Percentiles rank a stretch among this genome's conserved stretches.
phyloP scores from a whole-genome alignment of 2,113 vertebrate genomes.

The Anser cygnoides region DNA sequence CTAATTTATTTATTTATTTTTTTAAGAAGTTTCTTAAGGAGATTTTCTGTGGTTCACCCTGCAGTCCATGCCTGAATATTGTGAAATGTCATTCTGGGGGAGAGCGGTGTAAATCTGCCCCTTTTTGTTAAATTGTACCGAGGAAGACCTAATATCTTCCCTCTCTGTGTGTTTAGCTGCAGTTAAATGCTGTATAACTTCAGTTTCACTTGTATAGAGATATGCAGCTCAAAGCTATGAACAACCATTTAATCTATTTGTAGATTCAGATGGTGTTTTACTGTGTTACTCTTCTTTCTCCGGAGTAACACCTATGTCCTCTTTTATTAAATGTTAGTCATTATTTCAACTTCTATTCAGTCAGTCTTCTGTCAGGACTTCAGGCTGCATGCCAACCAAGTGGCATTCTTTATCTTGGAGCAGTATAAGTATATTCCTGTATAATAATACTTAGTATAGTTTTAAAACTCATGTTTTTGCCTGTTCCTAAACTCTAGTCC shows the following conservation, averaged over 20 bases:
- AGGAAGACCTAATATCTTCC: neutral
- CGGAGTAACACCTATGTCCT: neutral
- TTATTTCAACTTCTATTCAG: neutral
- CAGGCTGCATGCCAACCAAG: neutral
- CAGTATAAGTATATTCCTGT: neutral
- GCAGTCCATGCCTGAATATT: neutral
- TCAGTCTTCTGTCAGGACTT: neutral
- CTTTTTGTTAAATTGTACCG: neutral
- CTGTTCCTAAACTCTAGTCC: neutral
- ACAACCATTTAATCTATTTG: neutral
- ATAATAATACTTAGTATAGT: neutral
- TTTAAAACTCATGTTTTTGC: neutral
- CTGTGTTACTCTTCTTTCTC: neutral
- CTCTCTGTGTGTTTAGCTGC: neutral
- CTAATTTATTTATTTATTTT: neutral
- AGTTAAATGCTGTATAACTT: neutral
- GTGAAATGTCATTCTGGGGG: neutral
- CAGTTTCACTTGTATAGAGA: neutral
- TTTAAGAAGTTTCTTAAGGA: neutral
- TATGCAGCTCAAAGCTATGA: neutral
- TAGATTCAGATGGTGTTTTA: neutral
- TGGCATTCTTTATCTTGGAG: neutral
- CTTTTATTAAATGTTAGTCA: neutral
- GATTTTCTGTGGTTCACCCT: neutral
- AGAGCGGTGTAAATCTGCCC: neutral